A percentile compares a stretch with the other conserved stretches of the same genome.
These are phyloP conservation scores for Collichthys lucidus DNA, from an alignment of 2,113 vertebrate genomes.

Conservation along the genomic window DNA sequence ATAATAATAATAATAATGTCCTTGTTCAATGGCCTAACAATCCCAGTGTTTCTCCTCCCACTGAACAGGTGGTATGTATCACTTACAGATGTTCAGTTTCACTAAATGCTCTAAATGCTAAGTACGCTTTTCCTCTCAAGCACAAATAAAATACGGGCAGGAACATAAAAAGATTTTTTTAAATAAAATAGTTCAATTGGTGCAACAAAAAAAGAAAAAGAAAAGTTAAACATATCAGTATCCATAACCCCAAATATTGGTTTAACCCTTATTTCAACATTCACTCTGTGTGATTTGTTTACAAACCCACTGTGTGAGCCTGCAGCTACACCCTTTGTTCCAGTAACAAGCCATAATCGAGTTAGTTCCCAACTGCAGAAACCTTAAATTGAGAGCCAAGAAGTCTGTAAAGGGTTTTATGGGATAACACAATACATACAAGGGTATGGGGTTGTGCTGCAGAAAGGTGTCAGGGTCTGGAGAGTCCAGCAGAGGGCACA, in stretches of 20 bases:
- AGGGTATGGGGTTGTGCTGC: slow-evolving; percentile 81
- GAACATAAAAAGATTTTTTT: slow-evolving; percentile 12
- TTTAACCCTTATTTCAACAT: slow-evolving; percentile 5
- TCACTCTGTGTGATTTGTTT: slow-evolving; percentile 3
- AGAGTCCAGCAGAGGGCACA: slow-evolving; percentile 84
- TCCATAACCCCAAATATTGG: slow-evolving; percentile 20
- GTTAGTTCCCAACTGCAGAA: slow-evolving; percentile 29
- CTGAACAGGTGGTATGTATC: slow-evolving; percentile 36
- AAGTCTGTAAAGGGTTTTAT: slow-evolving; percentile 35
- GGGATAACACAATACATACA: slow-evolving; percentile 69
- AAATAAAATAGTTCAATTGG: background rate
- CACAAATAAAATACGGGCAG: slow-evolving; percentile 8
- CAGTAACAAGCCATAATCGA: slow-evolving; percentile 1
- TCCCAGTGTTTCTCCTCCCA: background rate
- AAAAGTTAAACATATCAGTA: background rate
- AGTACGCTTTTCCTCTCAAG: rapidly evolving
- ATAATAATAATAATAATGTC: slow-evolving; percentile 4
- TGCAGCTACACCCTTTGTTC: slow-evolving; percentile 7
- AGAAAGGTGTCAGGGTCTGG: slow-evolving; percentile 84
- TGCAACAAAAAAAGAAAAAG: background rate
- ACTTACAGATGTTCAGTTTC: slow-evolving; percentile 41
- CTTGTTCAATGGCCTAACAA: slow-evolving; percentile 9
- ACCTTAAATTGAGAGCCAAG: background rate
- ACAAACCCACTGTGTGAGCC: background rate
- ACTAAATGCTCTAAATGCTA: background rate